Base-by-base conservation (phyloP, 2,797 vertebrate species). In the Sus cebifrons region DNA sequence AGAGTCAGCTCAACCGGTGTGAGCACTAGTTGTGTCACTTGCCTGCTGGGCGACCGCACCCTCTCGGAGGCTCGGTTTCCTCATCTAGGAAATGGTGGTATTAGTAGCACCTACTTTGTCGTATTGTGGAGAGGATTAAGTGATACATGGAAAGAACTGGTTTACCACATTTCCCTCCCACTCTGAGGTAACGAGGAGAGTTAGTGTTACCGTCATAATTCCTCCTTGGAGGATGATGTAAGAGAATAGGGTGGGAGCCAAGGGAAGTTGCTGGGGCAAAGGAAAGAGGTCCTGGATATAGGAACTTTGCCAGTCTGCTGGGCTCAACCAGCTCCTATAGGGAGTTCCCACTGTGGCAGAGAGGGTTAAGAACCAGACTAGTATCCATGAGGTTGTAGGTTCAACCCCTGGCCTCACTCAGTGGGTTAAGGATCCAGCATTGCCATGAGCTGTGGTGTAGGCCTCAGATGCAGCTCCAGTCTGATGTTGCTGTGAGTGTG, bases 1-100 rank as follows among this genome's bases (percentile, higher is more conserved):
- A 15, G 21, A 36, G 27, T 88, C 49, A 16, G 65, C 88, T 86
- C 44, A 44, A 27, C 73, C n/a, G 36, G 62, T 68, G 3, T 65
- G 84, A 91, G 65, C 21, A 64, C 68, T 82, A 58, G 70, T 68
- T 86, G 88, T 73, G 86, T 94, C 86, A 49, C 44, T 91, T 88
- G 88, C 65, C 49, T 85, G 82, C 25, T 93, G 0, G 74, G 54
- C 44, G 86, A 54, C 65, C 79, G 32, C 32, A 23, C 56, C 21
- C 27, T 44, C 74, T 36, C 21, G 20, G 73, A 71, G 56, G 78
- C 91, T 67, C 5, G 1, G 7, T 86, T 96, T 94, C 71, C 54
- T 90, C 84, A 7, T 89, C 74, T 90, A 11, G 58, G 64, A 92
- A 74, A 52, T 32, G 70, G 58, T 75, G 36, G 56, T 25, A 3